Percentiles rank a stretch among this genome's conserved stretches.
These are phyloP conservation scores for Perodicticus potto DNA, from an alignment of 2,797 vertebrate species.

Conservation along the genomic window DNA sequence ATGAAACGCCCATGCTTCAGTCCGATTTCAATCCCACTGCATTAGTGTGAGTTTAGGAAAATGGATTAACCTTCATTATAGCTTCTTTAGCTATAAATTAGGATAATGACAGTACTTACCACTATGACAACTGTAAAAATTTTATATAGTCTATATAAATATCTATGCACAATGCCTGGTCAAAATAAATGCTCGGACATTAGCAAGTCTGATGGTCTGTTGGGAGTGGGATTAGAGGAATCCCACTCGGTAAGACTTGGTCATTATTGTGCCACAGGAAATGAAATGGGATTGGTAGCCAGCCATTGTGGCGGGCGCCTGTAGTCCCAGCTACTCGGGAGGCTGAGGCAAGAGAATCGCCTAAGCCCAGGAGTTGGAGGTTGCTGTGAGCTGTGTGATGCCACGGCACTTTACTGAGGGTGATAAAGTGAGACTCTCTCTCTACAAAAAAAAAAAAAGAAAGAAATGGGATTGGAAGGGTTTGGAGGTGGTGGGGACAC, in stretches of 20 bases:
- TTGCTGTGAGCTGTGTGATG: no score
- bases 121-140: background rate
- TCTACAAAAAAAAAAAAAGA: no score
- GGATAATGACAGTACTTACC: background rate
- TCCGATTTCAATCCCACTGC: background rate
- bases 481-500: background rate
- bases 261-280: background rate
- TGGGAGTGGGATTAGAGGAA: background rate
- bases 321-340: no score
- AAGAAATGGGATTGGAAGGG: background rate
- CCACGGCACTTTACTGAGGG: no score
- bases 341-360: no score
- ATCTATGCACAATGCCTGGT: background rate
- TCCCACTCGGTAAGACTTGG: background rate
- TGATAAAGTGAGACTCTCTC: no score
- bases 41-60: background rate
- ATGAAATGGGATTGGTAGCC: no score
- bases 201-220: background rate
- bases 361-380: no score
- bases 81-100: background rate
- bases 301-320: no score
- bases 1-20: rapidly evolving
- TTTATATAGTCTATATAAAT: background rate
- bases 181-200: background rate
- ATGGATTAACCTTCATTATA: background rate